phyloP scores from a whole-genome alignment of 2,797 vertebrate species.

The Takifugu ocellatus region DNA sequence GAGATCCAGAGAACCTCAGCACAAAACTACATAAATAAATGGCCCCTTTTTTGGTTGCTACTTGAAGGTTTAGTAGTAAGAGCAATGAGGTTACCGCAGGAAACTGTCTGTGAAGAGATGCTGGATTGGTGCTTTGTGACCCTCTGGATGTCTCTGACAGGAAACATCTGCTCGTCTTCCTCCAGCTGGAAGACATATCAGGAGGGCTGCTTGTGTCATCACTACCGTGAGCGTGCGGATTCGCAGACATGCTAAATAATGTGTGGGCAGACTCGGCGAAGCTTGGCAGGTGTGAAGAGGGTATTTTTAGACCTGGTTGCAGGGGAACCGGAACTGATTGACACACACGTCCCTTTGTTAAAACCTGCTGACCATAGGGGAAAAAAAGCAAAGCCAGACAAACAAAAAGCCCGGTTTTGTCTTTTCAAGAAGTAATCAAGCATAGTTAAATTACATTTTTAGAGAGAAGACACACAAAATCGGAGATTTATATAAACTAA shows the following conservation, averaged over 20 bases:
- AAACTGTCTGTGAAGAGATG: constrained; percentile 6
- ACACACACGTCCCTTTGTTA: constrained; percentile 19
- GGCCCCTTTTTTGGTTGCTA: too few species aligned
- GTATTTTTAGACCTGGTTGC: constrained; percentile 58
- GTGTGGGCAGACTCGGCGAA: constrained; percentile 38
- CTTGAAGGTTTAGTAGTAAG: constrained; percentile 7
- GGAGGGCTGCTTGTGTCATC: constrained; percentile 54
- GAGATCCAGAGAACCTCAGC: constrained; percentile 1
- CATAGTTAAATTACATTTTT: too few species aligned
- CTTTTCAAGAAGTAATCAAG: too few species aligned
- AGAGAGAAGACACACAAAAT: too few species aligned
- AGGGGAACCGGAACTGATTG: constrained; percentile 36
- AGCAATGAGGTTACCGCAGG: constrained; percentile 20
- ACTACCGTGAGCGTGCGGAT: constrained; percentile 23
- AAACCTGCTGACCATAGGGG: constrained; percentile 33
- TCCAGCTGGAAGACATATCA: constrained; percentile 52
- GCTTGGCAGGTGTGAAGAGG: constrained; percentile 52
- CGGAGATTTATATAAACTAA: too few species aligned
- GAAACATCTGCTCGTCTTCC: constrained; percentile 41
- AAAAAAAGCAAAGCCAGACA: constrained; percentile 20
- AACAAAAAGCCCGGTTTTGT: not conserved
- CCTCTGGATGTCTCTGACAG: constrained; percentile 33
- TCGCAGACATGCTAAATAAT: constrained; percentile 44
- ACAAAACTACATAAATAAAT: too few species aligned
- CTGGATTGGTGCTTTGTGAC: constrained; percentile 13